phyloP scores from a whole-genome alignment of 2,797 vertebrate species.

The Denticeps clupeoides region DNA sequence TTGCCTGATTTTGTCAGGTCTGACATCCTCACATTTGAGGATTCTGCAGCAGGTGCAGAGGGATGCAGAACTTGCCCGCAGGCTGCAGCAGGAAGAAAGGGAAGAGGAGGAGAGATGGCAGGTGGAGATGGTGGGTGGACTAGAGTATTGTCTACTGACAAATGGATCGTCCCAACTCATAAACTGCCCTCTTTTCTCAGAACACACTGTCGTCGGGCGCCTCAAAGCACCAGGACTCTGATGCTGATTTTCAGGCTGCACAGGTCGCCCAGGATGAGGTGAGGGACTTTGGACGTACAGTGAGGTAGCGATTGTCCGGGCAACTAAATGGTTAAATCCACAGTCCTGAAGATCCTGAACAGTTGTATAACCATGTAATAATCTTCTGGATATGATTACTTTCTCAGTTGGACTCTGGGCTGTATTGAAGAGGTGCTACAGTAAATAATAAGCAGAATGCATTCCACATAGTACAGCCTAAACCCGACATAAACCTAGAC shows the following conservation, averaged over 20 bases:
- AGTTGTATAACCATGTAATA: no score
- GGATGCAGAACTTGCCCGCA: conserved; percentile 61
- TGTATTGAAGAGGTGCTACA: no score
- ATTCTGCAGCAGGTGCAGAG: conserved; percentile 51
- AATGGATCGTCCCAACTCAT: background rate
- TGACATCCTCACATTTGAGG: conserved; percentile 38
- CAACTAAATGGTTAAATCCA: no score
- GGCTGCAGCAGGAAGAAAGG: conserved; percentile 46
- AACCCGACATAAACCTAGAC: no score
- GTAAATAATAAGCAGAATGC: no score
- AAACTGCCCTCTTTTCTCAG: conserved; percentile 23
- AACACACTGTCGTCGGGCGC: conserved; percentile 19
- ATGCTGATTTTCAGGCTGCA: conserved; percentile 54
- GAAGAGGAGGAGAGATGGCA: conserved; percentile 37
- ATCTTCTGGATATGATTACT: no score
- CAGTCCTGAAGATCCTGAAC: no score
- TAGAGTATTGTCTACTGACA: no score
- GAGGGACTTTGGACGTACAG: background rate
- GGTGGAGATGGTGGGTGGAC: conserved; percentile 33
- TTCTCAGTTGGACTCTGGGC: no score
- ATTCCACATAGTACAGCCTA: no score
- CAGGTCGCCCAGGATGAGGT: conserved; percentile 72
- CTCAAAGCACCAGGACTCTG: conserved; percentile 24
- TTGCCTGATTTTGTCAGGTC: conserved; percentile 4
- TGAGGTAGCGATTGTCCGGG: no score